Base-by-base conservation (phyloP, 2,797 vertebrate species). In the Hirundo rustica region DNA sequence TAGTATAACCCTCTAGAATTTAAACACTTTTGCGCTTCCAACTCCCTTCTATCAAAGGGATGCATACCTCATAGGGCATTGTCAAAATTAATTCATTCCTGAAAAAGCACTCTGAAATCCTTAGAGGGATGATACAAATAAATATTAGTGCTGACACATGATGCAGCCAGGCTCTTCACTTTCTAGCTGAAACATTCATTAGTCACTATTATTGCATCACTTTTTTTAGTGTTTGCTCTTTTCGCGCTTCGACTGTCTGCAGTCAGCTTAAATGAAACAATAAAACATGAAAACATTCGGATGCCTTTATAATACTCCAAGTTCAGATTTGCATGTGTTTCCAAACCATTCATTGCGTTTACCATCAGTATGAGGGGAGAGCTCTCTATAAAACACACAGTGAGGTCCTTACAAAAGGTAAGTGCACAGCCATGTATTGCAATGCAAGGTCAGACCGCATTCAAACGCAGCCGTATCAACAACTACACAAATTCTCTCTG, bases 31-130 rank as follows among this genome's bases (percentile, higher is more conserved):
- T 0, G 6, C 55, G 70, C 51, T 91, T 92, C 85, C 73, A 81
- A 47, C 36, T 60, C 74, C 32, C 38, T 84, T 73, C 64, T 90
- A 30, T 70, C 85, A 84, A 66, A 55, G 73, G 53, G 64, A 86
- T 91, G 64, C 42, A 51, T 60, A 94, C 80, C 89, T 93, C 94
- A 96, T 30, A 94, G 85, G 42, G 85, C 60, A 95, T 79, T 94
- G 95, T 95, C 85, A 94, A 92, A 96, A 94, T 94, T 94, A 95
- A 96, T 95, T 93, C 73, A 86, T 50, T 82, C 76, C 85, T 94
- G 93, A 91, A 96, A 94, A 96, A 95, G 83, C 88, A 85, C 83
- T 92, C 84, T 32, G 54, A 95, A 72, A 94, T 93, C 89, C 96
- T 96, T 90, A 82, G 95, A 95, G 93, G 32, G 27, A 95, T 57